A percentile compares a stretch with the other conserved stretches of the same genome.
Evolutionary conservation across 2,797 vertebrate species (phyloP).

Genomic region (Bovichtus diacanthus): DNA sequence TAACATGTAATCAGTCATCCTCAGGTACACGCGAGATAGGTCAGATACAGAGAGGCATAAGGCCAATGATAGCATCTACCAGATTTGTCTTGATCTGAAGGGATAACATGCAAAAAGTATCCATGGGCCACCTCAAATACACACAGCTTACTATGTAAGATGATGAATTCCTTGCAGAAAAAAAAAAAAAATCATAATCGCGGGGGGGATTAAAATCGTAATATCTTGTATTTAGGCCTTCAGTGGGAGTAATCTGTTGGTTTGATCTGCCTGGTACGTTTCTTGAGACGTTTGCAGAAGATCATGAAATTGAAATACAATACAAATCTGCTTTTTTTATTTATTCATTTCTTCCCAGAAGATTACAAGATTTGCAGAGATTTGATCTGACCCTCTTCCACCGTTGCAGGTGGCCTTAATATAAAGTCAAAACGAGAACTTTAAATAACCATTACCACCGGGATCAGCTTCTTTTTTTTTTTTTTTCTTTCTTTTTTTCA

Average conservation of each 20-base stretch:
- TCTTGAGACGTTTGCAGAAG: constrained; percentile 83
- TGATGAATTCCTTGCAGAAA: constrained; percentile 86
- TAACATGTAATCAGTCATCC: constrained; percentile 67
- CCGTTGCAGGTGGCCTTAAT: constrained; percentile 61
- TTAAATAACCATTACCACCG: constrained; percentile 76
- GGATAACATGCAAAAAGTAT: constrained; percentile 78
- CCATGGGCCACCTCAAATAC: constrained; percentile 77
- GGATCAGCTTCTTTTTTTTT: constrained; percentile 60
- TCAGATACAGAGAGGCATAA: constrained; percentile 51
- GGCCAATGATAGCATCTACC: constrained; percentile 63
- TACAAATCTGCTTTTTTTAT: constrained; percentile 89
- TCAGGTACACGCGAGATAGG: constrained; percentile 63
- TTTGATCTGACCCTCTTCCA: constrained; percentile 73
- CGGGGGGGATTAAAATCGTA: constrained; percentile 91
- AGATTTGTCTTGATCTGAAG: constrained; percentile 72
- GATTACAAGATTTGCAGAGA: constrained; percentile 90
- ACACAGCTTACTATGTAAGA: constrained; percentile 86
- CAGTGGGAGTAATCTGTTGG: constrained; percentile 83
- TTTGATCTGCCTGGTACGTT: constrained; percentile 82
- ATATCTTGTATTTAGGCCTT: constrained; percentile 90
- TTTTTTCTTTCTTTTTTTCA: constrained; percentile 33
- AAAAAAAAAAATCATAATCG: constrained; percentile 88
- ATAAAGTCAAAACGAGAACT: constrained; percentile 83
- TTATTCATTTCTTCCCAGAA: constrained; percentile 85
- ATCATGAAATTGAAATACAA: constrained; percentile 91